Base-by-base conservation (phyloP, 2,113 vertebrate genomes). In the Pelodiscus sinensis region DNA sequence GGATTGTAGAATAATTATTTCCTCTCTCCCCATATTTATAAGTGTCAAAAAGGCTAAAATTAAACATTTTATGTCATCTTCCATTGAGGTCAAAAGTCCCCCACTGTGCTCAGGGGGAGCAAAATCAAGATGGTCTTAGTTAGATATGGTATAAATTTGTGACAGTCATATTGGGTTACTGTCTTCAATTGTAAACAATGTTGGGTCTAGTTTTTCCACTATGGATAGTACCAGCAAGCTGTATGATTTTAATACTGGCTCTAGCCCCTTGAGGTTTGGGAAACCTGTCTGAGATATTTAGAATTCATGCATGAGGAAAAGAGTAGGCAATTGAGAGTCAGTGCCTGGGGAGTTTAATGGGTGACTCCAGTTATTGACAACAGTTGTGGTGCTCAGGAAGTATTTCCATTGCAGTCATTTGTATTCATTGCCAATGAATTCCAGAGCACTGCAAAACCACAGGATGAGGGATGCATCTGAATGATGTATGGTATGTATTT, bases 221-320 rank as follows among this genome's bases (percentile, higher is more conserved):
- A 83, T 19, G 94, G 75, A 91, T 52, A 93, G 82, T 65, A 31
- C 22, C 54, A 85, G 86, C 52, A 92, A 96, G 35, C 6, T 35
- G 79, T 86, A 73, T 94, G 92, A 94, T 81, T 94, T 96, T 94
- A 80, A 92, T 94, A 94, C 92, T 91, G 89, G 93, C 91, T 90
- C 89, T 90, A 78, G 9, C 18, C 73, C 9, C 19, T 86, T 84
- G 38, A 90, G 35, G 73, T 94, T 31, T 73, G 93, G 84, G 79
- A 95, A 96, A 93, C n/a, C 84, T 90, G 90, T 38, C 90, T 92
- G 92, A 82, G 50, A 55, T 25, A 57, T 55, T n/a, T 51, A 86
- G 86, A 85, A 81, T 87, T 38, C 89, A 81, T 80, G 51, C 83
- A 92, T 50, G 85, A 78, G 22, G 44, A 92, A 55, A 51, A 86